These are phyloP conservation scores for Pelosia muscerda DNA, from an alignment of 2,888 invertebrate genomes.

Conservation along the genomic window DNA sequence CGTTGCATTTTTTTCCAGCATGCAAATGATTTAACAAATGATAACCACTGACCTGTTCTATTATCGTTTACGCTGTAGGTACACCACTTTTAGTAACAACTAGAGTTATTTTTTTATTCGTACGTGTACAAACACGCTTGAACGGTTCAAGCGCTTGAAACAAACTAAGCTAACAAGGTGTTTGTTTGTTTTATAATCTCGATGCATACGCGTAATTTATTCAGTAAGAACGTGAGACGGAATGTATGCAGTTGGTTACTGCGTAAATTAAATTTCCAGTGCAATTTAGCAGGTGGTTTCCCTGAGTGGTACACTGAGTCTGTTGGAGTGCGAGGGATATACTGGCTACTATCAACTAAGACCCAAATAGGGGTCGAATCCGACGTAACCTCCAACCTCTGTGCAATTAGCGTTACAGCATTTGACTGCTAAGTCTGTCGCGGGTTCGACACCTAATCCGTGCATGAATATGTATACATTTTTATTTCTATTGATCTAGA, in stretches of 20 bases:
- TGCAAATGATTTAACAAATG: no score
- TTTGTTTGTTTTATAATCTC: background rate
- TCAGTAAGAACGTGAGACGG: background rate
- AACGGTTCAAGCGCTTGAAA: background rate
- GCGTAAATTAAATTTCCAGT: background rate
- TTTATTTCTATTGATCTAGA: no score
- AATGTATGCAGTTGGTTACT: background rate
- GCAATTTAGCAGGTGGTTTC: background rate
- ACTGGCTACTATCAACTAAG: no score
- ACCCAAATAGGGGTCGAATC: no score
- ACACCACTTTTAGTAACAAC: background rate
- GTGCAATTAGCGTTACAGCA: no score
- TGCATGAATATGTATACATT: no score
- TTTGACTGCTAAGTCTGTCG: no score
- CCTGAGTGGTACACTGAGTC: no score
- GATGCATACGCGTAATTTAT: background rate
- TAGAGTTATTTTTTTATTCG: background rate
- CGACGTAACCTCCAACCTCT: no score
- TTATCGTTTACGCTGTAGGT: background rate
- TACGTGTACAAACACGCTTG: background rate
- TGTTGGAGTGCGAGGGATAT: no score
- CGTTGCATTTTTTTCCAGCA: no score
- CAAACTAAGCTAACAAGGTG: background rate
- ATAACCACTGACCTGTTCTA: background rate
- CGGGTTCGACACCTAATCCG: no score